Conservation (phyloP, 2,888 invertebrate species). For the Venusia cambrica region DNA sequence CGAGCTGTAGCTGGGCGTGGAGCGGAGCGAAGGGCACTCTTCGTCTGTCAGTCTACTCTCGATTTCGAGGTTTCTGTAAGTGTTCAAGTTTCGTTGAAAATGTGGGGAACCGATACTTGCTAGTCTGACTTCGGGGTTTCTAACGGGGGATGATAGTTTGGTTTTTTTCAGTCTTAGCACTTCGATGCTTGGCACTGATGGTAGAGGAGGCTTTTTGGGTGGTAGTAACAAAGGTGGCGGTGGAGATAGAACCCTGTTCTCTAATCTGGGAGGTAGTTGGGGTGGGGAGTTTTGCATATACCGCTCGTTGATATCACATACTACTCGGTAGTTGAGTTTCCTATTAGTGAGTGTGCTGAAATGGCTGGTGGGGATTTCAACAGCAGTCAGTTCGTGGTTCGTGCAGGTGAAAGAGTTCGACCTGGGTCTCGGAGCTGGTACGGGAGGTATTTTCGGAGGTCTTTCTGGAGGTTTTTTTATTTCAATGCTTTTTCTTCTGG, state of each 20-base stretch:
- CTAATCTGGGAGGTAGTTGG: conserved; percentile 75
- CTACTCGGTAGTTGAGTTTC: conserved; percentile 67
- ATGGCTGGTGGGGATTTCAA: conserved; percentile 67
- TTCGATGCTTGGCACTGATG: conserved; percentile 85
- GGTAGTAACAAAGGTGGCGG: conserved; percentile 81
- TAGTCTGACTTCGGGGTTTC: conserved; percentile 73
- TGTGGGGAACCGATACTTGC: conserved; percentile 84
- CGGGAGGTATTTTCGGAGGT: conserved; percentile 82
- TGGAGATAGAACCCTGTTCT: conserved; percentile 60
- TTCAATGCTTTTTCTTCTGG: conserved; percentile 80
- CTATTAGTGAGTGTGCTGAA: conserved; percentile 71
- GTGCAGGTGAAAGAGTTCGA: conserved; percentile 79
- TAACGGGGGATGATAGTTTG: conserved; percentile 65
- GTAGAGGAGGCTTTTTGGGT: conserved; percentile 87
- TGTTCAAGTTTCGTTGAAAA: conserved; percentile 81
- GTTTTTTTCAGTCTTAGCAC: conserved; percentile 80
- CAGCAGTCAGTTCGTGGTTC: conserved; percentile 65
- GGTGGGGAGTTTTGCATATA: conserved; percentile 66
- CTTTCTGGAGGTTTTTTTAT: conserved; percentile 83
- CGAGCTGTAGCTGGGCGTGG: conserved; percentile 61
- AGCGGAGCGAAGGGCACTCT: conserved; percentile 48
- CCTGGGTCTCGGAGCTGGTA: conserved; percentile 76
- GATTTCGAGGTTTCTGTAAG: conserved; percentile 81
- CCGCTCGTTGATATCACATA: conserved; percentile 71
- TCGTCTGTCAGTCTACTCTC: conserved; percentile 64